These are phyloP conservation scores for Microdon myrmicae DNA, from an alignment of 2,888 invertebrate genomes.

Conservation along the genomic window DNA sequence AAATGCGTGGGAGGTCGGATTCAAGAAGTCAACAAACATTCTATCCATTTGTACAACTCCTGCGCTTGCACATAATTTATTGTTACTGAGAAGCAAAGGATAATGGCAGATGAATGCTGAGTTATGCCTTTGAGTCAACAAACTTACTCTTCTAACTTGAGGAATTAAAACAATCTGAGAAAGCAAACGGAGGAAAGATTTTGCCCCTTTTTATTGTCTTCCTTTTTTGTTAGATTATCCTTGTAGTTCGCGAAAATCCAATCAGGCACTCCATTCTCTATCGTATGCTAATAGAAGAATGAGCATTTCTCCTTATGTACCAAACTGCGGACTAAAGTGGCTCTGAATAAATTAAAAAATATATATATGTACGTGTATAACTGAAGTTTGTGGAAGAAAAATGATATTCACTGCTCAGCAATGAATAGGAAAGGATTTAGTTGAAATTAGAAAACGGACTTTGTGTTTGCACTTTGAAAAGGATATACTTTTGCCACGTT, in stretches of 20 bases:
- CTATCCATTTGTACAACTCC: slow-evolving; percentile 18
- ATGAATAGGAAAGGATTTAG: background rate
- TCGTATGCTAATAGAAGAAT: slow-evolving; percentile 20
- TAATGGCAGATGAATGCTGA: slow-evolving; percentile 1
- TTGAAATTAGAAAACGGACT: too few species aligned
- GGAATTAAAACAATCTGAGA: background rate
- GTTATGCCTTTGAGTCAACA: too few species aligned
- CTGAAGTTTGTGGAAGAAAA: slow-evolving; percentile 1
- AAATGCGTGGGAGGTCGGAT: too few species aligned
- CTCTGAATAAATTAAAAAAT: slow-evolving; percentile 37
- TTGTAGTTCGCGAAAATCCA: background rate
- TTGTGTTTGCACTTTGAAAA: too few species aligned
- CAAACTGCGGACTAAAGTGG: slow-evolving; percentile 15
- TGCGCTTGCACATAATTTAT: slow-evolving; percentile 12
- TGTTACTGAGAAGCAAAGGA: background rate
- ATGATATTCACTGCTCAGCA: background rate
- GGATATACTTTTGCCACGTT: too few species aligned
- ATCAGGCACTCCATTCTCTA: slow-evolving; percentile 5
- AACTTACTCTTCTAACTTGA: too few species aligned
- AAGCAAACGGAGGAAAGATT: too few species aligned
- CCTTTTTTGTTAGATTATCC: slow-evolving; percentile 16
- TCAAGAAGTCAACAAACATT: slow-evolving; percentile 15
- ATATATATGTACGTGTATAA: too few species aligned
- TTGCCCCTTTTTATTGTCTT: too few species aligned
- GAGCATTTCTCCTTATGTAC: slow-evolving; percentile 9